Evolutionary conservation across 1,140 invertebrate genomes (phyloP).

Genomic region (Drosophila teissieri): DNA sequence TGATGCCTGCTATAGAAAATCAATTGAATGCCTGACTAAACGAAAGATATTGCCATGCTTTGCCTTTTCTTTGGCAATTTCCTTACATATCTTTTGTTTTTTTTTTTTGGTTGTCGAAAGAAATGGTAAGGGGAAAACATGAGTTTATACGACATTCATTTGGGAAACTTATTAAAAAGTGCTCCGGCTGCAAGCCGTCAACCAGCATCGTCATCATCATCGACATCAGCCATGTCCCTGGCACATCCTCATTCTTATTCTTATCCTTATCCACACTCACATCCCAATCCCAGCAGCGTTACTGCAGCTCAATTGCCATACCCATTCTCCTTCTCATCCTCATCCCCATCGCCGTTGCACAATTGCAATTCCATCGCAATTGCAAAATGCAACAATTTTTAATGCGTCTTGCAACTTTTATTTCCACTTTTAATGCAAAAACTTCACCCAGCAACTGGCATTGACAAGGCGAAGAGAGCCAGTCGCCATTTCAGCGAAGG

Average conservation of each 20-base stretch:
- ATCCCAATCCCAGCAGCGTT: conserved; percentile 42
- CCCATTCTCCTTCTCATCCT: conserved; percentile 13
- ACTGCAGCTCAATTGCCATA: conserved; percentile 58
- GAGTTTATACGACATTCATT: conserved; percentile 40
- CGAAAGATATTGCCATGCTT: conserved; percentile 49
- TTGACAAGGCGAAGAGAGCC: conserved; percentile 28
- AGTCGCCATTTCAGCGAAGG: neutral
- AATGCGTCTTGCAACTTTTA: conserved; percentile 78
- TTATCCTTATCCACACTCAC: too few species aligned
- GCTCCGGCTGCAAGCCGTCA: conserved; percentile 11
- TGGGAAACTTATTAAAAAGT: conserved; percentile 66
- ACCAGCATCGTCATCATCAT: conserved; percentile 17
- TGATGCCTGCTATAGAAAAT: conserved; percentile 35
- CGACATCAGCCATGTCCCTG: conserved; percentile 1
- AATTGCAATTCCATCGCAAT: conserved; percentile 63
- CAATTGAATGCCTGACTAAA: conserved; percentile 60
- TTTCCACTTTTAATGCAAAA: conserved; percentile 77
- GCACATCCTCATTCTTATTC: neutral
- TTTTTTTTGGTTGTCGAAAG: neutral
- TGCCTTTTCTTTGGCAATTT: conserved; percentile 41
- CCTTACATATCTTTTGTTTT: conserved; percentile 25
- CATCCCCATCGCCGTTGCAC: conserved; percentile 38
- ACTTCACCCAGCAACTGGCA: conserved; percentile 42
- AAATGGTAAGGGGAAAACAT: neutral
- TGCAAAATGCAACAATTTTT: conserved; percentile 80